Base-by-base conservation (phyloP, 2,113 vertebrate species). In the Gavialis gangeticus region DNA sequence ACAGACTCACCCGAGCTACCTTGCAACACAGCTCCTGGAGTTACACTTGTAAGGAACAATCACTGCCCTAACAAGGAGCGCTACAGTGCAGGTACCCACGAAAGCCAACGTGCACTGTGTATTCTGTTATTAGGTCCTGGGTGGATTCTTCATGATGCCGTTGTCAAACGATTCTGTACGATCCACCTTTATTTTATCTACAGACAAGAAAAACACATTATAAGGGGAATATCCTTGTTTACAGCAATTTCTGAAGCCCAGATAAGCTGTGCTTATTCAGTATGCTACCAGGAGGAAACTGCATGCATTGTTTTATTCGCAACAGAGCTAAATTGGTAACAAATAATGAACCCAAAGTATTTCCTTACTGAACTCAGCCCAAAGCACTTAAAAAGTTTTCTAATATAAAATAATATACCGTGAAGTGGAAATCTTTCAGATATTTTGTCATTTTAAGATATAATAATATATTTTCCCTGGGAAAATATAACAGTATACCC, bases 391-490 rank as follows among this genome's bases (percentile, higher is more conserved):
- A 59, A 84, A 96, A 95, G 87, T 95, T 95, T 95, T 93, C 78
- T 93, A 95, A 93, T 96, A 95, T 76, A 91, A 94, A 95, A 92
- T 93, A 96, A 93, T 91, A 84, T 4, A 95, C 94, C 94, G 77
- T 95, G 96, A 97, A 96, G 95, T 94, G 92, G 93, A 97, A 95
- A 96, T 95, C 71, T 89, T 94, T 92, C 91, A 93, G 82, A 95
- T 95, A 96, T 93, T 96, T 93, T 95, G 90, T 96, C 96, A 86
- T 95, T 95, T 95, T 94, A 96, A 94, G 87, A 28, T 86, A 18
- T 37, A 58, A 85, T 54, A 93, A 96, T 96, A 94, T 66, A 96
- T 96, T 96, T 96, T 95, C 85, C 62, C 16, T 54, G 64, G 80
- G 87, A 95, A 97, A 96, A 89, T 92, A 91, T 21, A 92, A 86